phyloP scores from a whole-genome alignment of 2,797 vertebrate species.

The Galago senegalensis region DNA sequence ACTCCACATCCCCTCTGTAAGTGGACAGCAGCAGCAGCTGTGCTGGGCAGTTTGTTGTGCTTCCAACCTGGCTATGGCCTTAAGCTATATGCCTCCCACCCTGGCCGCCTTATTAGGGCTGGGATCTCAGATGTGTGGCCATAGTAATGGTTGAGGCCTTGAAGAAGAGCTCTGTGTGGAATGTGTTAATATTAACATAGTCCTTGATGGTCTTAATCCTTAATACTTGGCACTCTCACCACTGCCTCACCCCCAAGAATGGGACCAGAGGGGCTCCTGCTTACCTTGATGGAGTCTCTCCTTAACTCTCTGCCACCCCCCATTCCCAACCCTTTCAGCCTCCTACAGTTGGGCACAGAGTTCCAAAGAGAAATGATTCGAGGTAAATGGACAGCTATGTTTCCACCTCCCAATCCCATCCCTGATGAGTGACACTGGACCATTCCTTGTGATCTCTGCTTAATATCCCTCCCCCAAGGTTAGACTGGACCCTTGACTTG shows the following conservation, averaged over 20 bases:
- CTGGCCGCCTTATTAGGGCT: rapidly evolving
- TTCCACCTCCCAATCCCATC: neutral
- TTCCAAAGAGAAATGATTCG: neutral
- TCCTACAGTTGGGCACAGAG: neutral
- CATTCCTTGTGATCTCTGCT: neutral
- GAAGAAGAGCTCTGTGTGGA: rapidly evolving
- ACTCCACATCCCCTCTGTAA: neutral
- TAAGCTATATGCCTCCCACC: neutral
- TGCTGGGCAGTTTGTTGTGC: neutral
- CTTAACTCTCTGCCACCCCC: neutral
- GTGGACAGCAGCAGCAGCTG: neutral
- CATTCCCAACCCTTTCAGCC: neutral
- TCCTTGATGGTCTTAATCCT: neutral
- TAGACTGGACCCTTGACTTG: neutral
- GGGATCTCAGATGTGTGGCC: neutral
- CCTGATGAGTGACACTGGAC: neutral
- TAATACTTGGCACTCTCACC: neutral
- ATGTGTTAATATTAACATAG: rapidly evolving
- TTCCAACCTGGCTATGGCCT: neutral
- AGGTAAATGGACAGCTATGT: neutral
- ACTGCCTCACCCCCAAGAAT: neutral
- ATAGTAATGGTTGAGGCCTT: neutral
- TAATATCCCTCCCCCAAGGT: neutral
- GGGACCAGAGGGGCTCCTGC: neutral
- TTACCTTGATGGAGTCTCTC: neutral